These are phyloP conservation scores for Hexactinellida sp. DNA, from an alignment of 37 sponge, comb jelly and placozoan genomes.

Conservation along the genomic window DNA sequence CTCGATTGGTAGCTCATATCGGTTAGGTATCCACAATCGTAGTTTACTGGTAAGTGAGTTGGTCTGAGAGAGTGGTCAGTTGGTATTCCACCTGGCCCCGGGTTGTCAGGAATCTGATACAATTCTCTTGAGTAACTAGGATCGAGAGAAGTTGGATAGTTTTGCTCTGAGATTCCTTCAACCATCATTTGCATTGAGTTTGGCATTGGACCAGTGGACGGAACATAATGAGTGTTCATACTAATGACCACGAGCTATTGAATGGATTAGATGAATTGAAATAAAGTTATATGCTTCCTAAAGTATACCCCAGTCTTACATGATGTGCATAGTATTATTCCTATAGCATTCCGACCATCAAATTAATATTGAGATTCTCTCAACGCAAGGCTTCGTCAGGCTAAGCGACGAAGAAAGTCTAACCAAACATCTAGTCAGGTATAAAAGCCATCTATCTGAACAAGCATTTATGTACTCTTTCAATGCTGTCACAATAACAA, in stretches of 20 bases:
- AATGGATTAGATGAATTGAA: background rate
- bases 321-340: background rate
- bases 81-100: background rate
- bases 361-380: background rate
- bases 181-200: background rate
- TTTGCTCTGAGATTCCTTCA: background rate
- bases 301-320: background rate
- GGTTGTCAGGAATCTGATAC: background rate
- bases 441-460: no score
- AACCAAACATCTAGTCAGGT: no score
- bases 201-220: background rate
- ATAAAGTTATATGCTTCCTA: background rate
- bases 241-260: background rate
- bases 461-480: no score
- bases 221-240: background rate
- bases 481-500: no score
- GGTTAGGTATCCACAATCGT: background rate
- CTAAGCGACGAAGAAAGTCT: no score
- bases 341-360: background rate
- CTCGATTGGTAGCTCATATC: background rate
- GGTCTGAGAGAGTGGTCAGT: background rate
- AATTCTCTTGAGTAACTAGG: background rate
- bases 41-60: background rate
- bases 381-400: background rate
- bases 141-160: background rate